Conservation (phyloP, 2,797 vertebrate species). For the Leptodactylus fallax region DNA sequence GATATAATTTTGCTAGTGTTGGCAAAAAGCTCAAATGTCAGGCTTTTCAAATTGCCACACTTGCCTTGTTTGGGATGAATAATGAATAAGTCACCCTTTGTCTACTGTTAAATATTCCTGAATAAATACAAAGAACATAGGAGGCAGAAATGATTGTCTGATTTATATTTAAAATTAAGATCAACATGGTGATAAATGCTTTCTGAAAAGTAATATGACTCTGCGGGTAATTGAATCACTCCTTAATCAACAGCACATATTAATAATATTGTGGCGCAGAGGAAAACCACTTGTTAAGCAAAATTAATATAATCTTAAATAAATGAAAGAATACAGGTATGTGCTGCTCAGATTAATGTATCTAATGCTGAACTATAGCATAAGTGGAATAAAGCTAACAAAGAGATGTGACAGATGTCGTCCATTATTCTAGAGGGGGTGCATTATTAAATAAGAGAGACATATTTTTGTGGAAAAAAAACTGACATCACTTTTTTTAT, state of each 20-base stretch:
- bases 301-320: constrained; percentile 35
- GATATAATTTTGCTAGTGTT: constrained; percentile 91
- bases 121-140: constrained; percentile 87
- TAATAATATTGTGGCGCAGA: constrained; percentile 58
- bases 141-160: constrained; percentile 84
- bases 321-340: constrained; percentile 18
- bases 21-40: constrained; percentile 96
- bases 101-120: constrained; percentile 94
- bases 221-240: constrained; percentile 74
- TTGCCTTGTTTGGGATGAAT: constrained; percentile 91
- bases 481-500: not conserved
- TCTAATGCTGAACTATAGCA: not conserved
- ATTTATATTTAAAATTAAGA: constrained; percentile 87
- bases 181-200: constrained; percentile 84
- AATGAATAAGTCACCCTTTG: constrained; percentile 95
- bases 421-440: not conserved
- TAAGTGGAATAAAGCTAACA: not conserved
- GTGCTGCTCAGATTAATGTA: not conserved
- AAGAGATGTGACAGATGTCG: not conserved
- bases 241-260: constrained; percentile 73
- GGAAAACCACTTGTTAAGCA: constrained; percentile 32
- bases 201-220: constrained; percentile 76
- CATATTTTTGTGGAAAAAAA: not conserved
- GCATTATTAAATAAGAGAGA: not conserved
- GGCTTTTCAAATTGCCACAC: constrained; percentile 91